Conservation (phyloP, 1,140 invertebrate genomes). For the Vanessa tameamea region DNA sequence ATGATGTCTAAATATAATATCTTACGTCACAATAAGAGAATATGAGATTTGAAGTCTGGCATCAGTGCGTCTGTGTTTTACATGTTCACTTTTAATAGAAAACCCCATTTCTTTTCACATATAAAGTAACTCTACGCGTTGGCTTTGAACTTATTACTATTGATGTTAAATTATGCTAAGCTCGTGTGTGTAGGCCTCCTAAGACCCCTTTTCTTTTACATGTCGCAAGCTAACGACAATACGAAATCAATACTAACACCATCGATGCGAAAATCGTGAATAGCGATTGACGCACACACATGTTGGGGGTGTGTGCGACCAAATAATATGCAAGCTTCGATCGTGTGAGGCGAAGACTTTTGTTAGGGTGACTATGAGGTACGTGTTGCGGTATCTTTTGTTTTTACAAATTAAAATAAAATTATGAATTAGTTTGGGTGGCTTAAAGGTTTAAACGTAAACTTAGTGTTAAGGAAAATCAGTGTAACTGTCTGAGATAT, state of each 20-base stretch:
- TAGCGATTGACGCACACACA: constrained; percentile 65
- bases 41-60: no score
- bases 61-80: no score
- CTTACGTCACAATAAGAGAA: no score
- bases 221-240: constrained; percentile 79
- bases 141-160: background rate
- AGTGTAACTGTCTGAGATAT: no score
- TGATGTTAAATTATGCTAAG: background rate
- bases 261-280: constrained; percentile 79
- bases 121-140: no score
- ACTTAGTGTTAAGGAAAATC: no score
- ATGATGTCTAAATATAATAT: no score
- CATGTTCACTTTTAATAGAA: background rate
- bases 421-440: no score
- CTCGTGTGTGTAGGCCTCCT: constrained; percentile 48
- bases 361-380: constrained; percentile 52
- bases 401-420: background rate
- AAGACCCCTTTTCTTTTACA: constrained; percentile 77
- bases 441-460: no score
- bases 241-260: constrained; percentile 80
- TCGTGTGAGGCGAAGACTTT: constrained; percentile 65
- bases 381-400: background rate
- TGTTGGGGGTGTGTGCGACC: constrained; percentile 48
- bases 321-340: constrained; percentile 76
- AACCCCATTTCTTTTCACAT: background rate